phyloP scores from a whole-genome alignment of 2,113 vertebrate genomes.

The Anoplopoma fimbria region DNA sequence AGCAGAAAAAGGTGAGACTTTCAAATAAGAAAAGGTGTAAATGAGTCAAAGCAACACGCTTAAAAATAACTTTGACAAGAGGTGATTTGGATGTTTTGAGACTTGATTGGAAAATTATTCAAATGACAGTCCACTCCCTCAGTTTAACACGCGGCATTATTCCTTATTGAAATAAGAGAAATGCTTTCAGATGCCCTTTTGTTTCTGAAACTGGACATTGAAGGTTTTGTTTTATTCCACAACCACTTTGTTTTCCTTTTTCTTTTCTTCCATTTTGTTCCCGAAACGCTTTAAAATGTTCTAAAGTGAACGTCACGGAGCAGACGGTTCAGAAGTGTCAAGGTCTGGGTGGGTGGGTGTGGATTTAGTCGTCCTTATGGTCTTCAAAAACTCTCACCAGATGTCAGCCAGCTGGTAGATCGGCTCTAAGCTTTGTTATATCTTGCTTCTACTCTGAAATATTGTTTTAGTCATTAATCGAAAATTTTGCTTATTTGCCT shows the following conservation, averaged over 20 bases:
- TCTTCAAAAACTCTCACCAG: background rate
- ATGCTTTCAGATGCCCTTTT: slow-evolving; percentile 1
- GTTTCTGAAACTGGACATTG: slow-evolving; percentile 1
- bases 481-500: background rate
- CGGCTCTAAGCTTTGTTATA: slow-evolving; percentile 9
- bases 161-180: background rate
- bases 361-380: background rate
- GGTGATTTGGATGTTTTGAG: background rate
- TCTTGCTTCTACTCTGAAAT: slow-evolving; percentile 15
- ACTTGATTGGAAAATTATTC: slow-evolving; percentile 3
- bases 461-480: background rate
- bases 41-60: background rate
- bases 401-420: slow-evolving; percentile 15
- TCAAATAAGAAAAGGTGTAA: background rate
- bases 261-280: too few species aligned
- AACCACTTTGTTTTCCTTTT: background rate
- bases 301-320: background rate
- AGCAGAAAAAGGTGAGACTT: background rate
- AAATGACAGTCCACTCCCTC: background rate
- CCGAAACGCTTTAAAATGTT: background rate
- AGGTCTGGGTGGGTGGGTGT: slow-evolving; percentile 13
- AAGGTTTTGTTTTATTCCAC: background rate
- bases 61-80: background rate
- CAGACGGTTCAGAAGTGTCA: background rate
- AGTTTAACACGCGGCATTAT: background rate